Evolutionary conservation across 1,140 invertebrate genomes (phyloP).

Genomic region (Procambarus clarkii): DNA sequence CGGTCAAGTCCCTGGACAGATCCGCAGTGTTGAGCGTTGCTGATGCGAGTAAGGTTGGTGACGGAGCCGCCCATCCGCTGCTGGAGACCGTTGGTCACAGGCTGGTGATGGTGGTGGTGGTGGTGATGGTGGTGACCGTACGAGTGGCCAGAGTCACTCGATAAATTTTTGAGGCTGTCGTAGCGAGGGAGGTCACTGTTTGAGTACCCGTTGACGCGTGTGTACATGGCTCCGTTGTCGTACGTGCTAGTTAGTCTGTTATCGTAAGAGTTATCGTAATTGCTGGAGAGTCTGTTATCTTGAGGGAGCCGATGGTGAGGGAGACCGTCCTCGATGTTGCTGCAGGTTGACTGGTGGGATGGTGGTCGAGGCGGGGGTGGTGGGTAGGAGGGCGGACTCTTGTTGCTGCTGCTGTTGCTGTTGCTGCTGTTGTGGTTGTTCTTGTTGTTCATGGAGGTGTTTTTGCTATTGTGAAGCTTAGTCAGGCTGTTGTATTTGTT

Average conservation of each 20-base stretch:
- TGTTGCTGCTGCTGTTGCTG: constrained; percentile 19
- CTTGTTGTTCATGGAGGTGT: constrained; percentile 63
- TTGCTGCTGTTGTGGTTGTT: constrained; percentile 31
- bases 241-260: constrained; percentile 58
- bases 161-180: constrained; percentile 76
- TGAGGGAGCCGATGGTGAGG: constrained; percentile 50
- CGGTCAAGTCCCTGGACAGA: constrained; percentile 59
- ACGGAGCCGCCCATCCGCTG: constrained; percentile 72
- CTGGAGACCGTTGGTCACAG: constrained; percentile 49
- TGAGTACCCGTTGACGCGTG: constrained; percentile 54
- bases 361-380: constrained; percentile 77
- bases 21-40: constrained; percentile 40
- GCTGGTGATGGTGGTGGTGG: constrained; percentile 54
- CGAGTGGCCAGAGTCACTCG: constrained; percentile 69
- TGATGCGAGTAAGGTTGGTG: constrained; percentile 68
- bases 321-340: constrained; percentile 74
- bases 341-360: constrained; percentile 76
- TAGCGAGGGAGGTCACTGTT: constrained; percentile 71
- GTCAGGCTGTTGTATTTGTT: constrained; percentile 68
- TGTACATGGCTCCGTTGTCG: constrained; percentile 46
- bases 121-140: constrained; percentile 52
- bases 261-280: constrained; percentile 43
- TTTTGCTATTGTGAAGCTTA: constrained; percentile 65
- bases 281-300: constrained; percentile 44
- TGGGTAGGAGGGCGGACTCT: constrained; percentile 42